Percentiles rank a stretch among this genome's conserved stretches.
phyloP scores from a whole-genome alignment of 2,113 vertebrate species.

The Notarius quadriscutis region DNA sequence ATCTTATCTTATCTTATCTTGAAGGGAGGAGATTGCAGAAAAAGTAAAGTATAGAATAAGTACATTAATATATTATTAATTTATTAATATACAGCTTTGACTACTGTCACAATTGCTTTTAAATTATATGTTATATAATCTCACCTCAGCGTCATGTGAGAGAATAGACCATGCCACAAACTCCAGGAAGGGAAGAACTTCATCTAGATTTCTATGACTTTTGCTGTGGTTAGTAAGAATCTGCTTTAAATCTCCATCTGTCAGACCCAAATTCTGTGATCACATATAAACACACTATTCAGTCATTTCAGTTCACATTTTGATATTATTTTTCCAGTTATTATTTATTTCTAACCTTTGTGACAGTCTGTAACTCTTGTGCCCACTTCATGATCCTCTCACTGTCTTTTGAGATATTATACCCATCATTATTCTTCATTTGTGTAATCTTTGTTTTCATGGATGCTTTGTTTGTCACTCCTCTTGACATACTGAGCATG shows the following conservation, averaged over 20 bases:
- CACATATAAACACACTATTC: neutral
- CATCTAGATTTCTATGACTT: neutral
- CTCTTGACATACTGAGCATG: neutral
- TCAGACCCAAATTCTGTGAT: neutral
- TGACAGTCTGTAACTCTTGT: conserved; percentile 13
- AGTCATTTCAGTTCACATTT: neutral
- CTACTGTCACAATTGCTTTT: neutral
- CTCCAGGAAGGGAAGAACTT: conserved; percentile 35
- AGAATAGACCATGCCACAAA: conserved; percentile 46
- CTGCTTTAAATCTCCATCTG: conserved; percentile 24
- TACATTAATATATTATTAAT: neutral
- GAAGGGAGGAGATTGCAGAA: neutral
- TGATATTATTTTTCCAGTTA: too few relatives aligned
- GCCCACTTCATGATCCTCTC: conserved; percentile 30
- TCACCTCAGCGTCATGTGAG: conserved; percentile 14
- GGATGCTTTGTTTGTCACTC: neutral
- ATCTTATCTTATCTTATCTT: too few relatives aligned
- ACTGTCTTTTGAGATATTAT: conserved; percentile 5
- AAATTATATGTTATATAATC: neutral
- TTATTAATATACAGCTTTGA: neutral
- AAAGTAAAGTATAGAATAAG: neutral
- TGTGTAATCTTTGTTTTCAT: neutral
- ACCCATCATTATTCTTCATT: neutral
- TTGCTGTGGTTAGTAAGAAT: neutral
- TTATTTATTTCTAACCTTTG: neutral